These are phyloP conservation scores for Vipera latastei DNA, from an alignment of 2,797 vertebrate genomes.

Conservation along the genomic window DNA sequence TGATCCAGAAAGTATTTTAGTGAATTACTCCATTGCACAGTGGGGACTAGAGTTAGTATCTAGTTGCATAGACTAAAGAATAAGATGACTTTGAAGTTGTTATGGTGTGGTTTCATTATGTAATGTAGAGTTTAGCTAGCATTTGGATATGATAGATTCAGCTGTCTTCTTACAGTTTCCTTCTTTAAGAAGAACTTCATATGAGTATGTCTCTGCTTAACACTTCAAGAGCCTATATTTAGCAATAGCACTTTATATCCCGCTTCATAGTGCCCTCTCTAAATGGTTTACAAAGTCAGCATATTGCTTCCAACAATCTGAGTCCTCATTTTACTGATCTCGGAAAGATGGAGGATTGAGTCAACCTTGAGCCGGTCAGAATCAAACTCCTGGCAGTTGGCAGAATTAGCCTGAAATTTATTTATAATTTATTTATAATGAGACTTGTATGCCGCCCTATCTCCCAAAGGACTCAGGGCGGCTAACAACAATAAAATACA, in stretches of 20 bases:
- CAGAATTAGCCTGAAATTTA: not conserved
- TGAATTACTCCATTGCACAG: not conserved
- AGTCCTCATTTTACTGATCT: not conserved
- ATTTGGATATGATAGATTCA: not conserved
- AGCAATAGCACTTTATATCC: not conserved
- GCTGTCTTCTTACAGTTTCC: not conserved
- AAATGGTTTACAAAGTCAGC: not conserved
- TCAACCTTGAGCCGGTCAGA: not conserved
- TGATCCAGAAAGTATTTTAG: not conserved
- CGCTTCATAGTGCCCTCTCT: not conserved
- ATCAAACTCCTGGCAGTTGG: not conserved
- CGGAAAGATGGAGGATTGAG: not conserved
- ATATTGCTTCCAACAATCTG: not conserved
- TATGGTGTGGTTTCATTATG: not conserved
- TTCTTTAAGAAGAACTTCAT: not conserved
- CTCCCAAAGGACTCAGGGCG: too few species aligned
- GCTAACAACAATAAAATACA: too few species aligned
- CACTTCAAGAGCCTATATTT: not conserved
- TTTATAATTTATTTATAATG: too few species aligned
- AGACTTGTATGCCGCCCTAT: too few species aligned
- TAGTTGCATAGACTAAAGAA: not conserved
- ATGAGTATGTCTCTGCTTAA: not conserved
- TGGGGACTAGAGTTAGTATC: not conserved
- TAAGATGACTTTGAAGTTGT: not conserved
- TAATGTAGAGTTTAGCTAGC: not conserved